Evolutionary conservation across 2,888 invertebrate species (phyloP).

Genomic region (Baccha elongata): DNA sequence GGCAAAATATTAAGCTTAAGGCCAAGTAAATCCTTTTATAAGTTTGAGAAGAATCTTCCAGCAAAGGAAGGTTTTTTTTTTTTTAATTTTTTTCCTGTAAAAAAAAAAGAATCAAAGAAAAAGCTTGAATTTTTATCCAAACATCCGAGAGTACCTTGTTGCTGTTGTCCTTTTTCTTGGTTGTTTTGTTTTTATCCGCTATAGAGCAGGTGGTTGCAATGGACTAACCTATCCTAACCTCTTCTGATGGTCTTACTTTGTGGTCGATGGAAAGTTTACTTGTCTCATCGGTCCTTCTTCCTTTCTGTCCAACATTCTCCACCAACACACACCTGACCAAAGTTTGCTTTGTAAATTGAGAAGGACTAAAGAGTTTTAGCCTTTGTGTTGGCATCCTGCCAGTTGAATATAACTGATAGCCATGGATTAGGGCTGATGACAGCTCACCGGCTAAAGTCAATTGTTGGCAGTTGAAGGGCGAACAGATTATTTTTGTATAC

Average conservation of each 20-base stretch:
- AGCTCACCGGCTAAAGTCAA: conserved; percentile 54
- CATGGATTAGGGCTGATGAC: conserved; percentile 63
- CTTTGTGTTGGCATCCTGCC: conserved; percentile 64
- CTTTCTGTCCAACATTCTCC: conserved; percentile 5
- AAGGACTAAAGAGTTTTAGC: conserved; percentile 47
- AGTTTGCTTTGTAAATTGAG: conserved; percentile 71
- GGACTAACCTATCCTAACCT: conserved; percentile 52
- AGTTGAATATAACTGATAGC: conserved; percentile 68
- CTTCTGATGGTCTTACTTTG: conserved; percentile 43
- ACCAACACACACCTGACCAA: conserved; percentile 63
- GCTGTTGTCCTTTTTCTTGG: conserved; percentile 24
- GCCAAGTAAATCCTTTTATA: conserved; percentile 60
- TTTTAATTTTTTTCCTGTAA: conserved; percentile 24
- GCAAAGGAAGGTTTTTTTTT: conserved; percentile 30
- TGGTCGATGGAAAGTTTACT: conserved; percentile 66
- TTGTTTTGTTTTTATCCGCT: not conserved
- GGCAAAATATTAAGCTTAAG: conserved; percentile 70
- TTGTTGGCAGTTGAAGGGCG: conserved; percentile 70
- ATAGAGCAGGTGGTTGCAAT: conserved; percentile 60
- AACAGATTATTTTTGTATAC: conserved; percentile 64
- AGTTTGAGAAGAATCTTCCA: conserved; percentile 24
- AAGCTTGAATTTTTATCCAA: conserved; percentile 12
- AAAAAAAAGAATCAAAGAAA: conserved; percentile 8
- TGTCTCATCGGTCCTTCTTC: conserved; percentile 27
- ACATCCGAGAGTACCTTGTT: conserved; percentile 28